A percentile compares a stretch with the other conserved stretches of the same genome.
These are phyloP conservation scores for Diarsia brunnea DNA, from an alignment of 2,888 invertebrate species.

Conservation along the genomic window DNA sequence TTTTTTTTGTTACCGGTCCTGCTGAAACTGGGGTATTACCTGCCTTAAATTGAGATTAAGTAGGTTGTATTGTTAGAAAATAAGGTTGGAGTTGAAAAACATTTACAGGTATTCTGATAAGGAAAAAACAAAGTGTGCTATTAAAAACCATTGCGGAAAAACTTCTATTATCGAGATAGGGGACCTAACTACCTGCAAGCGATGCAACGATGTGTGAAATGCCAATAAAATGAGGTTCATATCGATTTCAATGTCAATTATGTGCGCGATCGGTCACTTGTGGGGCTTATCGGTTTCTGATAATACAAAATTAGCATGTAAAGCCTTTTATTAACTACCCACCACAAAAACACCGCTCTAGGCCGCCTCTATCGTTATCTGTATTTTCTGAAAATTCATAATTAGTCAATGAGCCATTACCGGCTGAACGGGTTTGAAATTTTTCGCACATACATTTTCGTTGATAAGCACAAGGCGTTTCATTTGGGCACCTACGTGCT, in stretches of 20 bases:
- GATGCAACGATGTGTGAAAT: conserved; percentile 52
- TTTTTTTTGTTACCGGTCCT: not conserved
- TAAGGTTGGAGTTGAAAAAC: not conserved
- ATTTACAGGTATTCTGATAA: too few species aligned
- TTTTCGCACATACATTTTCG: not conserved
- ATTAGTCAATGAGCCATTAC: not conserved
- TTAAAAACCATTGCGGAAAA: not conserved
- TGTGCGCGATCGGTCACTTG: conserved; percentile 57
- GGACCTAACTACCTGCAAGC: conserved; percentile 18
- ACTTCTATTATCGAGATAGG: not conserved
- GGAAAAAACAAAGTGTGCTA: not conserved
- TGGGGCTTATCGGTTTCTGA: conserved; percentile 57
- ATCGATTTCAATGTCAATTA: conserved; percentile 69
- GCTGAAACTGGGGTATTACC: not conserved
- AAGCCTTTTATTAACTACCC: conserved; percentile 45
- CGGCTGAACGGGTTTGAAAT: not conserved
- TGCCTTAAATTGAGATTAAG: not conserved
- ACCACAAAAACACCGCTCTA: conserved; percentile 7
- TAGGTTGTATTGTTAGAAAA: not conserved
- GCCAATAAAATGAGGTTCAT: conserved; percentile 51
- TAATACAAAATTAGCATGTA: conserved; percentile 41
- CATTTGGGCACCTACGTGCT: not conserved
- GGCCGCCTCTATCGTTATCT: not conserved
- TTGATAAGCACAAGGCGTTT: not conserved
- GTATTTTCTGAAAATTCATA: not conserved